These are phyloP conservation scores for Megathymus violae DNA, from an alignment of 1,140 invertebrate genomes.

Conservation along the genomic window DNA sequence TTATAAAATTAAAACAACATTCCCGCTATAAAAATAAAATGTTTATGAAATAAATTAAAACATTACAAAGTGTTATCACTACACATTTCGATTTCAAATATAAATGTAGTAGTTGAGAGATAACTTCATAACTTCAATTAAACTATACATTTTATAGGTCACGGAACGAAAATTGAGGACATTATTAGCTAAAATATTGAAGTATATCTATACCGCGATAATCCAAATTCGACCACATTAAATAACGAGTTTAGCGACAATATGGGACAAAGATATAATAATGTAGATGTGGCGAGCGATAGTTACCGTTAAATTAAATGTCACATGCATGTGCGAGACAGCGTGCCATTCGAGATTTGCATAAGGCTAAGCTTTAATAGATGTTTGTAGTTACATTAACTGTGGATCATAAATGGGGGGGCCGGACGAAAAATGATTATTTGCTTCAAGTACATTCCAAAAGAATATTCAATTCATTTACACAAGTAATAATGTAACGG, in stretches of 20 bases:
- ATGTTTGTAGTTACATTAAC: slow-evolving; percentile 13
- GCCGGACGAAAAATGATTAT: neutral
- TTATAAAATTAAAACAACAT: no score
- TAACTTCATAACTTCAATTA: no score
- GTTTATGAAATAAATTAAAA: no score
- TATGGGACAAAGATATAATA: slow-evolving; percentile 22
- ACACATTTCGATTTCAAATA: no score
- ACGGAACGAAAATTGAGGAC: neutral
- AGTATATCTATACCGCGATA: neutral
- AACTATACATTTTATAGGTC: no score
- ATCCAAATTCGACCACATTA: slow-evolving; percentile 12
- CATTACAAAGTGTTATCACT: no score
- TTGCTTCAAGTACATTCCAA: no score
- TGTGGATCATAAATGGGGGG: neutral
- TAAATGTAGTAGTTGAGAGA: no score
- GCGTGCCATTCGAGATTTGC: slow-evolving; percentile 30
- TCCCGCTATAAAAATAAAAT: no score
- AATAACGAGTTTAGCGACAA: slow-evolving; percentile 16
- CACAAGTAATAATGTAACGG: no score
- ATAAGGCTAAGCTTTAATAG: slow-evolving; percentile 30
- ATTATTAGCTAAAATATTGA: neutral
- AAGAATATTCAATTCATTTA: no score
- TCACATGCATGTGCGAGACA: slow-evolving; percentile 33
- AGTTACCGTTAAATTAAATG: slow-evolving; percentile 34
- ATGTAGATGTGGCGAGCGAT: slow-evolving; percentile 27